Conservation (phyloP, 1,140 invertebrate genomes). For the Leptonema lineaticorne region DNA sequence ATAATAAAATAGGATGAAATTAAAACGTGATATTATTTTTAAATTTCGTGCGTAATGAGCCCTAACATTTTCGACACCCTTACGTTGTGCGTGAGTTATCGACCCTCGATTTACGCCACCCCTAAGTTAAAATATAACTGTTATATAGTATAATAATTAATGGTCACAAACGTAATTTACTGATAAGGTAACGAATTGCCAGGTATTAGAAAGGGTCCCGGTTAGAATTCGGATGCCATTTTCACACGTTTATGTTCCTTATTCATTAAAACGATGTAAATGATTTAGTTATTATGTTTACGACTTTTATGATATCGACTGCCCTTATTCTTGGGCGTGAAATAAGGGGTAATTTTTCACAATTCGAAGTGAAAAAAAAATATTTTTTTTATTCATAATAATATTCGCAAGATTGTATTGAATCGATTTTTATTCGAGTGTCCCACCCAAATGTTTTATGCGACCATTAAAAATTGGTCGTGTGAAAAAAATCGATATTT, state of each 20-base stretch:
- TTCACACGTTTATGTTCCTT: neutral
- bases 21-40: too few species aligned
- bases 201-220: neutral
- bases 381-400: too few species aligned
- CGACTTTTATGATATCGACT: too few species aligned
- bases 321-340: too few species aligned
- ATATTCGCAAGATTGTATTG: neutral
- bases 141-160: slow-evolving; percentile 1
- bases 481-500: slow-evolving; percentile 4
- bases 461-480: neutral
- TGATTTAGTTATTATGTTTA: too few species aligned
- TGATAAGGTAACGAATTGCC: neutral
- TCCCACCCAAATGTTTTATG: slow-evolving; percentile 13
- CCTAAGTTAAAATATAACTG: neutral
- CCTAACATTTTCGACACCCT: neutral
- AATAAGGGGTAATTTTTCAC: neutral
- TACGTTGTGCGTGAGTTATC: neutral
- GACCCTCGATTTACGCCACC: neutral
- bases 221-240: neutral
- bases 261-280: neutral
- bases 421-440: slow-evolving; percentile 11
- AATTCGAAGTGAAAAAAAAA: neutral
- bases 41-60: too few species aligned
- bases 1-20: too few species aligned
- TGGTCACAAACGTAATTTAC: neutral